phyloP scores from a whole-genome alignment of 1,140 invertebrate species.

The Choristoneura fumiferana region DNA sequence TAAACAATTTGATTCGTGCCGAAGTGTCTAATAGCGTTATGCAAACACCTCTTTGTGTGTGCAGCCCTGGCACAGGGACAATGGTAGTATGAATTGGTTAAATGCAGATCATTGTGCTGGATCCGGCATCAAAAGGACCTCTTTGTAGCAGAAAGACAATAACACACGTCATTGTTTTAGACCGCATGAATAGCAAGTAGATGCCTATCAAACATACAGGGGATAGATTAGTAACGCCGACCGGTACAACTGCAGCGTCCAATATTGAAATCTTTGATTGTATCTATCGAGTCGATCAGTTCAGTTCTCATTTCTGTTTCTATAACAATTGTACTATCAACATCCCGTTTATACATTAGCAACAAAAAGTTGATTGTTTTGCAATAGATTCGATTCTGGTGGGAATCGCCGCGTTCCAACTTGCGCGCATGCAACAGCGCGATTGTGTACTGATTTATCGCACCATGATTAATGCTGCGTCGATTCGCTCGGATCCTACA shows the following conservation, averaged over 20 bases:
- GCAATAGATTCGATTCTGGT: conserved; percentile 29
- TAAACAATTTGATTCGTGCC: conserved; percentile 21
- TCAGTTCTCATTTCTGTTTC: conserved; percentile 4
- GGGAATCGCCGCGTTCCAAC: conserved; percentile 23
- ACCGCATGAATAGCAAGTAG: conserved; percentile 29
- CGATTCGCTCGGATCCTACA: neutral
- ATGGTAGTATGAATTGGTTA: conserved; percentile 41
- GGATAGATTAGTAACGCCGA: conserved; percentile 19
- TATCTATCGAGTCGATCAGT: conserved; percentile 21
- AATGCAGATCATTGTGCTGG: conserved; percentile 42
- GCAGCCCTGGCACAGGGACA: conserved; percentile 33
- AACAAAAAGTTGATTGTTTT: conserved; percentile 30
- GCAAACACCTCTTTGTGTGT: conserved; percentile 41
- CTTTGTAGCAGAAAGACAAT: conserved; percentile 44
- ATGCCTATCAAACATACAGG: conserved; percentile 31
- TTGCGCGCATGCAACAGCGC: conserved; percentile 22
- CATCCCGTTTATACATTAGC: conserved; percentile 20
- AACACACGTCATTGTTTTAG: conserved; percentile 35
- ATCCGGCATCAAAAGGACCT: conserved; percentile 39
- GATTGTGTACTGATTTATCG: conserved; percentile 26
- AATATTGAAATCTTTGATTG: conserved; percentile 21
- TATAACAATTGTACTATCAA: conserved; percentile 10
- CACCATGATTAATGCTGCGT: conserved; percentile 19
- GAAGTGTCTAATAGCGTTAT: conserved; percentile 33
- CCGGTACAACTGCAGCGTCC: neutral